Conservation (phyloP, 2,888 invertebrate genomes). For the Xylota segnis region DNA sequence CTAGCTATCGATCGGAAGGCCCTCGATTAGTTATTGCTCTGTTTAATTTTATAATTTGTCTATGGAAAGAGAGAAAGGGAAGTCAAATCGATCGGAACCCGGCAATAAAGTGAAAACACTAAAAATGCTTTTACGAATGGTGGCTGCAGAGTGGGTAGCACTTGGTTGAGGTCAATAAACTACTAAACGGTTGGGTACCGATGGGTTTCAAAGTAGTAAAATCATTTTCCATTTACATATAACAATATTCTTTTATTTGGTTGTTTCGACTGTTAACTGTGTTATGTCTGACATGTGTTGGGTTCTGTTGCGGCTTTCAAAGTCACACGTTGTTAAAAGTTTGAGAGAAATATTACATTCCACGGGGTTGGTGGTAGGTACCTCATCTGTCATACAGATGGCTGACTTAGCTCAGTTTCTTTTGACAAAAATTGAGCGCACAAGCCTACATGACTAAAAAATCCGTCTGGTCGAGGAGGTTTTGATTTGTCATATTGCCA, state of each 20-base stretch:
- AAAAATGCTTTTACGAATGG: constrained; percentile 3
- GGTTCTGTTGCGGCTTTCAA: too few relatives aligned
- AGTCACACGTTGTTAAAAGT: too few relatives aligned
- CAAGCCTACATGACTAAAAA: too few relatives aligned
- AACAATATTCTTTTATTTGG: neutral
- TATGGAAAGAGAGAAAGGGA: neutral
- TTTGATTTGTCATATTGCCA: too few relatives aligned
- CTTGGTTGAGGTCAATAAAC: constrained; percentile 42
- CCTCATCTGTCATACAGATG: too few relatives aligned
- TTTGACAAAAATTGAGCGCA: too few relatives aligned
- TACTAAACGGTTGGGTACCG: constrained; percentile 38
- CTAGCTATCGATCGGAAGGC: neutral
- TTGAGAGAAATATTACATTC: too few relatives aligned
- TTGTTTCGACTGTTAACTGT: too few relatives aligned
- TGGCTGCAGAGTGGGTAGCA: neutral
- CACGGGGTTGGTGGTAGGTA: too few relatives aligned
- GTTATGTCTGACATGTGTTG: too few relatives aligned
- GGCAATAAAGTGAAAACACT: neutral
- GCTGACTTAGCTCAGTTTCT: too few relatives aligned
- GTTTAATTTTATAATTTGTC: constrained; percentile 4
- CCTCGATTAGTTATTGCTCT: constrained; percentile 16
- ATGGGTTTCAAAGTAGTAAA: constrained; percentile 20
- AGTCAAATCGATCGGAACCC: neutral
- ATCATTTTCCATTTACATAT: constrained; percentile 9
- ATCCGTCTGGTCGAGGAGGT: too few relatives aligned